These are phyloP conservation scores for Oscarella lobularis DNA, from an alignment of 37 sponge, comb jelly and placozoan species.

Conservation along the genomic window DNA sequence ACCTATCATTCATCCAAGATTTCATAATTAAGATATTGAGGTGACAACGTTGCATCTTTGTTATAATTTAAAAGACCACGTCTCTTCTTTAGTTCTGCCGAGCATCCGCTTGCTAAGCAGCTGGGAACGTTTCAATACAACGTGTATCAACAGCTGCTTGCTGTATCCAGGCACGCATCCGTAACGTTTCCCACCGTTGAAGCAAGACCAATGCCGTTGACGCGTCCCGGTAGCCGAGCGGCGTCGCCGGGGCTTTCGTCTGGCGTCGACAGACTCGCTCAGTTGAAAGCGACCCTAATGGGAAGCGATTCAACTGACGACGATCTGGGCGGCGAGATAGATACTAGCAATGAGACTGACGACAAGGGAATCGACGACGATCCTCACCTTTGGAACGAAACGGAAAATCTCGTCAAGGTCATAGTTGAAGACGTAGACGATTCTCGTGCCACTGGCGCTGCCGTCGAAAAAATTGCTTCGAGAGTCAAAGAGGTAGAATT, in stretches of 20 bases:
- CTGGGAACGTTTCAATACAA: constrained; percentile 52
- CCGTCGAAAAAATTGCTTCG: background rate
- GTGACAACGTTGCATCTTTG: background rate
- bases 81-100: constrained; percentile 16
- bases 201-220: background rate
- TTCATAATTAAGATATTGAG: background rate
- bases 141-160: constrained; percentile 27
- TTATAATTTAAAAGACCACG: background rate
- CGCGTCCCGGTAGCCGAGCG: background rate
- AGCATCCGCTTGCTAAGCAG: constrained; percentile 55
- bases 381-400: background rate
- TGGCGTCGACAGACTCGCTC: background rate
- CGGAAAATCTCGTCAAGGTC: background rate
- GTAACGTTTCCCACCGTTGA: background rate
- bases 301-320: too few relatives aligned
- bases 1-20: background rate
- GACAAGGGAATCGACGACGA: too few relatives aligned
- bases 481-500: background rate
- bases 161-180: constrained; percentile 2
- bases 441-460: background rate
- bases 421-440: background rate
- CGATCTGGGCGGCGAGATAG: background rate
- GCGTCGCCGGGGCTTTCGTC: background rate
- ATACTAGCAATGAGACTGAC: background rate
- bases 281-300: background rate